phyloP scores from a whole-genome alignment of 2,797 vertebrate species.

The Acipenser transmontanus region DNA sequence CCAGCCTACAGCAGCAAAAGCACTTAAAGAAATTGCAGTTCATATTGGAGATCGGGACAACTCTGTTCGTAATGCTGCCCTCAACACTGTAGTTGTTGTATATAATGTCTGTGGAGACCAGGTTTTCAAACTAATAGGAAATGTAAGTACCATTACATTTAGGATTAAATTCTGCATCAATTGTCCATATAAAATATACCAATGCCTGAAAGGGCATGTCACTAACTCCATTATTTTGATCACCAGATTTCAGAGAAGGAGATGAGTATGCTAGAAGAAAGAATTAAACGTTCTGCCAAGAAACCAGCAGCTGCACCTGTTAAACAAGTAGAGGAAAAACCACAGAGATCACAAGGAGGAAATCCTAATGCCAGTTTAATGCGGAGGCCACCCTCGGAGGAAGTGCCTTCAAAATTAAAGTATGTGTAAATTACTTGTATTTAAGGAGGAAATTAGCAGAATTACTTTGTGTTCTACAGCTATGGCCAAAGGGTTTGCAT shows the following conservation, averaged over 20 bases:
- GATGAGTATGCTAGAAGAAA: conserved; percentile 97
- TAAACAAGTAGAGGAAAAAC: conserved; percentile 74
- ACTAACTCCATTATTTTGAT: neutral
- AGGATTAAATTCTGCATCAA: too few species aligned
- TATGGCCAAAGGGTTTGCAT: too few species aligned
- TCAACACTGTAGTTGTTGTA: conserved; percentile 90
- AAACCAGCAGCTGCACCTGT: conserved; percentile 65
- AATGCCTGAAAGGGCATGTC: too few species aligned
- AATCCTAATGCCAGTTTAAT: conserved; percentile 70
- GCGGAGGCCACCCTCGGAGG: conserved; percentile 77
- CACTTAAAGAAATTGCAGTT: conserved; percentile 87
- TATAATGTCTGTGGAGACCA: conserved; percentile 94
- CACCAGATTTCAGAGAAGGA: conserved; percentile 92
- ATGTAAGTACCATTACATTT: conserved; percentile 60
- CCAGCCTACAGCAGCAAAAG: conserved; percentile 88
- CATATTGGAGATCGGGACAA: conserved; percentile 94
- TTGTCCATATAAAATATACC: too few species aligned
- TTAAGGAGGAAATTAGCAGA: too few species aligned
- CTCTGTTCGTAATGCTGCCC: conserved; percentile 86
- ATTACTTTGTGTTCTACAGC: too few species aligned
- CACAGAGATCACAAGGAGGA: conserved; percentile 62
- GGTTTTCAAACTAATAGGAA: conserved; percentile 95
- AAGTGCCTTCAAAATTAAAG: conserved; percentile 93
- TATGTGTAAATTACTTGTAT: conserved; percentile 46
- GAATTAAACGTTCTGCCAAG: conserved; percentile 95